A percentile compares a stretch with the other conserved stretches of the same genome.
Conservation (phyloP, 1,140 invertebrate genomes). For the Charaxes varanes region DNA sequence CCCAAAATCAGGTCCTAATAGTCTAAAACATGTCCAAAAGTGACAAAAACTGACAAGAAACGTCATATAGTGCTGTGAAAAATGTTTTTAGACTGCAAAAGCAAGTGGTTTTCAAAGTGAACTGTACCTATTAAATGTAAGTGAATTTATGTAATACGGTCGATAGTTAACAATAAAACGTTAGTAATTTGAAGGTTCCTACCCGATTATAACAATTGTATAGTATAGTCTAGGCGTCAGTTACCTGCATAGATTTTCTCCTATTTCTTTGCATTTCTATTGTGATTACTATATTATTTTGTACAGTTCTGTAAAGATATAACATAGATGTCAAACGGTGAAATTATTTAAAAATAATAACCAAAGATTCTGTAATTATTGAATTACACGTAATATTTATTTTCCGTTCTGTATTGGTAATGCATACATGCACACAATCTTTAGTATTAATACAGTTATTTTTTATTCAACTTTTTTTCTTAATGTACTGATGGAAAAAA, state of each 20-base stretch:
- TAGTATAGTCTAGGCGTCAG: conserved; percentile 44
- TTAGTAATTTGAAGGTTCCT: conserved; percentile 60
- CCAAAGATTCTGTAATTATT: conserved; percentile 20
- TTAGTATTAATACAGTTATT: too few relatives aligned
- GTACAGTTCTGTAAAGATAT: conserved; percentile 3
- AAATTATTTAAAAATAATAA: conserved; percentile 16
- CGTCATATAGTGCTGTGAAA: conserved; percentile 4
- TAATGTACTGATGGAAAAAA: too few relatives aligned
- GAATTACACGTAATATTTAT: conserved; percentile 6
- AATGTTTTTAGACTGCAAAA: conserved; percentile 3
- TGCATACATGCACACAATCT: too few relatives aligned
- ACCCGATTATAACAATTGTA: conserved; percentile 56
- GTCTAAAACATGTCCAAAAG: too few relatives aligned
- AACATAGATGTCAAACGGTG: conserved; percentile 1
- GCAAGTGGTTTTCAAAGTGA: conserved; percentile 15
- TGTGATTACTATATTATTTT: too few relatives aligned
- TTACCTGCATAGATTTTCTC: conserved; percentile 39
- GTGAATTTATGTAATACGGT: conserved; percentile 20
- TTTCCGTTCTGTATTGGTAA: too few relatives aligned
- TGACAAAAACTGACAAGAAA: not conserved
- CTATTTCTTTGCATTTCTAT: conserved; percentile 9
- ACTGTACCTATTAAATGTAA: conserved; percentile 33
- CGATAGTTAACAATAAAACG: conserved; percentile 20
- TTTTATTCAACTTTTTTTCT: too few relatives aligned
- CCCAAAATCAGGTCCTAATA: too few relatives aligned